Conservation (phyloP, 2,888 invertebrate species). For the Baccha elongata region DNA sequence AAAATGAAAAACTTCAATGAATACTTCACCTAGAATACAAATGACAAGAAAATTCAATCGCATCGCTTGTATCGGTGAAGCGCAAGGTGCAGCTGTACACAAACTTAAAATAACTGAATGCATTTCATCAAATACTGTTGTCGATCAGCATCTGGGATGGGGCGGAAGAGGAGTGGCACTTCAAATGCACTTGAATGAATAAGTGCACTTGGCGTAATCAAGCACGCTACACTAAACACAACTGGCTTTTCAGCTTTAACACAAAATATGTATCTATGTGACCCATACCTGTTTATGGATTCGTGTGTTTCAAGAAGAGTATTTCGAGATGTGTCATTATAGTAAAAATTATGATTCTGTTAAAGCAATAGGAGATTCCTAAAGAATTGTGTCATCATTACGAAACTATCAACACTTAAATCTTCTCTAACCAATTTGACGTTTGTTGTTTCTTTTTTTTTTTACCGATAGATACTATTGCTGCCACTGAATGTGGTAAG, state of each 20-base stretch:
- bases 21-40: constrained; percentile 64
- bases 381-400: constrained; percentile 68
- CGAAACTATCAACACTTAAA: constrained; percentile 56
- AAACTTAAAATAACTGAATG: constrained; percentile 62
- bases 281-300: constrained; percentile 29
- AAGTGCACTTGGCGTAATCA: constrained; percentile 57
- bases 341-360: constrained; percentile 15
- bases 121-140: constrained; percentile 57
- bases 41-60: constrained; percentile 68
- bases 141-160: constrained; percentile 10
- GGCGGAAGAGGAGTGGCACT: constrained; percentile 20
- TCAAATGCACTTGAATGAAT: constrained; percentile 65
- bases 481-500: neutral
- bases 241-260: constrained; percentile 62
- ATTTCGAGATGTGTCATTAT: constrained; percentile 39
- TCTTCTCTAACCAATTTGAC: constrained; percentile 35
- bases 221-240: constrained; percentile 24
- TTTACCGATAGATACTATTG: constrained; percentile 25
- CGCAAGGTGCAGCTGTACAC: constrained; percentile 62
- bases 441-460: constrained; percentile 48
- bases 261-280: constrained; percentile 23
- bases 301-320: constrained; percentile 20
- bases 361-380: constrained; percentile 5
- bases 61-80: constrained; percentile 32
- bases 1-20: constrained; percentile 51